Base-by-base conservation (phyloP, 2,113 vertebrate species). In the Myiozetetes cayanensis region DNA sequence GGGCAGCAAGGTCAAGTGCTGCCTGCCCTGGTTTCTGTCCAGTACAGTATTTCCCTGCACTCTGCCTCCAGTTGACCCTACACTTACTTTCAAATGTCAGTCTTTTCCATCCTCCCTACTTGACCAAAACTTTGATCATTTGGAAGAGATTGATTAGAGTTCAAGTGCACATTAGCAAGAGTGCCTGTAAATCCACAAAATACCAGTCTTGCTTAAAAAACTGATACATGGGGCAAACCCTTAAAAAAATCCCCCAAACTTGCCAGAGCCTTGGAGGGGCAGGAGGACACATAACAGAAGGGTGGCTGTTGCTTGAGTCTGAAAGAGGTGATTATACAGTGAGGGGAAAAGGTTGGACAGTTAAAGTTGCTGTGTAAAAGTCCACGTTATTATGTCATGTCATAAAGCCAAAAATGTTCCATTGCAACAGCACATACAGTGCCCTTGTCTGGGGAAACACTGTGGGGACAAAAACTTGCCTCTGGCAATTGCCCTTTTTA, bases 21-120 rank as follows among this genome's bases (percentile, higher is more conserved):
- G 82, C 71, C 46, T 87, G 68, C 88, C 59, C 95, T 96, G 91
- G 67, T 94, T 96, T 96, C 79, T 96, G 85, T 96, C 93, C 39
- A 90, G 67, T 91, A 53, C 44, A 83, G 67, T 80, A 67, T 93
- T 94, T 93, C 47, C 31, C 74, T 80, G 39, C 12, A 44, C 19
- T 80, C 63, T 86, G 71, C 79, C 88, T 90, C 84, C 76, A 21
- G 24, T 24, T 96, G 87, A 96, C 78, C 91, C 74, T 86, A 30
- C 52, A 59, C 90, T 93, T 96, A 37, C 15, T 91, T 94, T 80
- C 59, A 83, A 70, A 76, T 73, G 67, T 80, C 93, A 91, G 23
- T 91, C 85, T 81, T 47, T 71, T 65, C 73, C 16, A 41, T 93
- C 87, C 74, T 94, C 67, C 87, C 78, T 82, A 44, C 41, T 89